Base-by-base conservation (phyloP, 2,888 invertebrate species). In the Tenthredo amoena region DNA sequence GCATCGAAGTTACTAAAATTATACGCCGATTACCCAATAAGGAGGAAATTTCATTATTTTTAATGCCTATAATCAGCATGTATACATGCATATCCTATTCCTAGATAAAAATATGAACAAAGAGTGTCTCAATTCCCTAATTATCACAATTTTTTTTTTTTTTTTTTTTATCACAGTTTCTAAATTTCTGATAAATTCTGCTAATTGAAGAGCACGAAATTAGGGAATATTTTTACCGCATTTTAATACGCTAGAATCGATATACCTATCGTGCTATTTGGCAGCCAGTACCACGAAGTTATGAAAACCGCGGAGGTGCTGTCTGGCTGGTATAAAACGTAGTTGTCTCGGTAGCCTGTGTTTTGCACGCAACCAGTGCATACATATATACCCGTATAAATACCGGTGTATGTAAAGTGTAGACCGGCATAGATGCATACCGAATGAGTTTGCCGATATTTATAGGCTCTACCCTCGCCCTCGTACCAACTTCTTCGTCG, bases 381-480 rank as follows among this genome's bases (percentile, higher is more conserved):
- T 62, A 62, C 26, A 21, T 71, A 37, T 37, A 71, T 31, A 26
- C 26, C 18, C 31, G 37, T 71, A 26, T 26, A 26, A 37, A 31
- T 34, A 37, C n/a, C 71, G 71, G 34, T 31, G 15, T 68, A 31
- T 26, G 71, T 9, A 37, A n/a, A n/a, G 71, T 31, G 37, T 31
- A 31, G 7, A 7, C 47, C 43, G 47, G 47, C 43, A 47, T 31
- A 85, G 86, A 86, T 87, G 87, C 86, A 88, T 87, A 82, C 85
- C 86, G 86, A 87, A 88, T 86, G 86, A 87, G 86, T 86, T 87
- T 86, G 79, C 85, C 87, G 87, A 86, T 86, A 86, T 26, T 62
- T 58, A 79, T 79, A 79, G 79, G 12, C 58, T 6, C 55, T 31
- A 9, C 21, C 15, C 47, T 47, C 76, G 43, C 76, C 9, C n/a